Evolutionary conservation across 2,888 invertebrate genomes (phyloP), one percentile per base, ranked within the genome.

Genomic region (Drosophila kambysellisi): DNA sequence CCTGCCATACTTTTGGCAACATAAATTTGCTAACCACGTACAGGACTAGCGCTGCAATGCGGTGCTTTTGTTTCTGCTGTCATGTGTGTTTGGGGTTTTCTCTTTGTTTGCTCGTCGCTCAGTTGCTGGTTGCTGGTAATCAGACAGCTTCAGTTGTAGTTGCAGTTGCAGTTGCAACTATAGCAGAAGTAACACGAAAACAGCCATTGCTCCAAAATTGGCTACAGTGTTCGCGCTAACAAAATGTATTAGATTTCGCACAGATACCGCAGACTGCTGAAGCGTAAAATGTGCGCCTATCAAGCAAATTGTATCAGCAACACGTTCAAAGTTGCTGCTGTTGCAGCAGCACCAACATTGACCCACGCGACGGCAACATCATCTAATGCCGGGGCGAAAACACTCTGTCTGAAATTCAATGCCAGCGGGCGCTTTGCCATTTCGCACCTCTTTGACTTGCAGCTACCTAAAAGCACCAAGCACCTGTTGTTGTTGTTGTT

Each of bases 361-460:
- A 72, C 80, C 84, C 79, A 85, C 85, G 88, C 84, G 79, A 80
- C 70, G 75, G 81, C 88, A 85, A 84, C 87, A 87, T 84, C 86
- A 86, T 89, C 87, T 89, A 87, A 87, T 84, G 81, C 77, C 78
- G 74, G 70, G 69, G 70, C 66, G 74, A 88, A 89, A 89, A 80
- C 88, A 89, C 83, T 89, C 85, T 89, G 87, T 89, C 86, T 85
- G 87, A 88, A 87, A 87, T 89, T 89, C 88, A 82, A 87, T 88
- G 88, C 89, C 85, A 80, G 83, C 88, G 89, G 89, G 81, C 82
- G 81, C 82, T 85, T 71, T 79, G 83, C 89, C 87, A 83, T 80
- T 89, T 87, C 84, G 80, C 89, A 87, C 86, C 87, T 87, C 87
- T 81, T 84, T 83, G 82, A 88, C 88, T 85, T 81, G 76, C 73